Conservation (phyloP, 2,888 invertebrate genomes). For the Julus scanicus region DNA sequence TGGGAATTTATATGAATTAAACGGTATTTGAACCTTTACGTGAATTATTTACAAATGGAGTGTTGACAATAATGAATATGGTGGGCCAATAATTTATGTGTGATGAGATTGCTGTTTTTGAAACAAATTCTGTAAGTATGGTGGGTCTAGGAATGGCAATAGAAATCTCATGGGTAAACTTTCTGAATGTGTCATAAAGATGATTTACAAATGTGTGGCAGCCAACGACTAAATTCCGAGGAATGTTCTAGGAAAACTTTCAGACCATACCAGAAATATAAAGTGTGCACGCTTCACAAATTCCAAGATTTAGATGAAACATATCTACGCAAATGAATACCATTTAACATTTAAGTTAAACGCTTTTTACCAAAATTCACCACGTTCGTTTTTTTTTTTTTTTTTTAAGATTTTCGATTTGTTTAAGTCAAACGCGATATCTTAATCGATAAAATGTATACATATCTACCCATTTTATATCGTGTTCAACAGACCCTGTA, state of each 20-base stretch:
- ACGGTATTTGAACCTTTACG: constrained; percentile 30
- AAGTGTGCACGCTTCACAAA: background rate
- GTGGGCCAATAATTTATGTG: background rate
- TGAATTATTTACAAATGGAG: background rate
- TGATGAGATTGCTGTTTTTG: background rate
- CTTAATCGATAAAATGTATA: too few relatives aligned
- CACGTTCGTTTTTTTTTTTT: too few relatives aligned
- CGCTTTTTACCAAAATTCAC: background rate
- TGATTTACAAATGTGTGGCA: background rate
- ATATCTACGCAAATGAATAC: background rate
- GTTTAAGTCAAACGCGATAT: too few relatives aligned
- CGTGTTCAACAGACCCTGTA: too few relatives aligned
- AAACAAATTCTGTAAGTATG: background rate
- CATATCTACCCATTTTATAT: too few relatives aligned
- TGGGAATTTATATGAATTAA: constrained; percentile 8
- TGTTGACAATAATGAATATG: background rate
- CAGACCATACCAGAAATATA: background rate
- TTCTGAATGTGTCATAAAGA: background rate
- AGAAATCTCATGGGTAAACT: too few relatives aligned
- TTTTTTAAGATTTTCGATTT: too few relatives aligned
- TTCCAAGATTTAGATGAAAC: background rate
- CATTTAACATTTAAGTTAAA: background rate
- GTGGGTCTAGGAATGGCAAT: background rate
- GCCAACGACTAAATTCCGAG: too few relatives aligned
- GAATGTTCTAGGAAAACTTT: background rate